phyloP scores from a whole-genome alignment of 2,797 vertebrate species.

The Amphiprion clarkii region DNA sequence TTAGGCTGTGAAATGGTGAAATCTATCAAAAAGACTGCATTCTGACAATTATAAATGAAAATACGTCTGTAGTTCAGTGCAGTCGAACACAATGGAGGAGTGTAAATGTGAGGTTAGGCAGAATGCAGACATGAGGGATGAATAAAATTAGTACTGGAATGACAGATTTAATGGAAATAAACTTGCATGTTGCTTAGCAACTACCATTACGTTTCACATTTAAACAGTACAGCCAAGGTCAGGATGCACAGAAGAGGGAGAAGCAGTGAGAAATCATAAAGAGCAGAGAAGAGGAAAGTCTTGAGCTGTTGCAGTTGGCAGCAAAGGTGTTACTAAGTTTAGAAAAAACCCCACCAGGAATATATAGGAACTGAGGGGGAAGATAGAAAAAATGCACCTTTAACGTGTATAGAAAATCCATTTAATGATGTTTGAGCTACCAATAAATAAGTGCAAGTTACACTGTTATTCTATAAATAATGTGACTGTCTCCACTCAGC shows the following conservation, averaged over 20 bases:
- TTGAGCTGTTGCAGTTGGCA: not conserved
- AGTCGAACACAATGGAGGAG: conserved; percentile 5
- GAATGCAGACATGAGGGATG: conserved; percentile 51
- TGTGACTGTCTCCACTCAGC: too few species aligned
- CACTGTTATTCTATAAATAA: too few species aligned
- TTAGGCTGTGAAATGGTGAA: not conserved
- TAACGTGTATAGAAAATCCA: not conserved
- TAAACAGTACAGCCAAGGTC: conserved; percentile 48
- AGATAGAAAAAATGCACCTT: not conserved
- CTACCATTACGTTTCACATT: conserved; percentile 46
- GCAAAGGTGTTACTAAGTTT: not conserved
- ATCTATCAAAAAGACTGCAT: not conserved
- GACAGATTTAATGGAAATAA: conserved; percentile 68
- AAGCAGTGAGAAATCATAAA: conserved; percentile 9
- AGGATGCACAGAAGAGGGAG: conserved; percentile 17
- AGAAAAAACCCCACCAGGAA: not conserved
- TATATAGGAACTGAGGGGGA: not conserved
- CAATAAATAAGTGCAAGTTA: too few species aligned
- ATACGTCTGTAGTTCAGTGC: not conserved
- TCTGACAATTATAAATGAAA: not conserved
- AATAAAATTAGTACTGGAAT: conserved; percentile 58
- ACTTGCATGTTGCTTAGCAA: conserved; percentile 70
- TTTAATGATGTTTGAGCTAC: too few species aligned
- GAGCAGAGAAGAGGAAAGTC: not conserved
- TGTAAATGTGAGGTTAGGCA: conserved; percentile 24